A percentile compares a stretch with the other conserved stretches of the same genome.
Conservation (phyloP, 2,113 vertebrate species). For the Ctenomys sociabilis region DNA sequence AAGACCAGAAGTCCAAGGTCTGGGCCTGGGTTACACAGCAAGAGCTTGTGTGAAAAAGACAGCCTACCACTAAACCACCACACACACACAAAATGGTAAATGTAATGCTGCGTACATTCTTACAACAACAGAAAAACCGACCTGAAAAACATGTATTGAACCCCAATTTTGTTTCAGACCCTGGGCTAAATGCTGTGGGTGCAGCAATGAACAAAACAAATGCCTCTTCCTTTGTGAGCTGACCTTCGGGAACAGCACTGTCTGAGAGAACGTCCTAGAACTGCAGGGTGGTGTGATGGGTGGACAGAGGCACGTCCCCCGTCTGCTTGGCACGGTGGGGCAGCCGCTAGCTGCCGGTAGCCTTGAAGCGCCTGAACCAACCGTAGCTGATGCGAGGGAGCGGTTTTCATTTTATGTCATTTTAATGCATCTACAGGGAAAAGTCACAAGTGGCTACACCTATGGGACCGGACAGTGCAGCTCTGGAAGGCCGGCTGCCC, state of each 20-base stretch:
- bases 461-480: fast-evolving
- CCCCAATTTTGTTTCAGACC: not conserved
- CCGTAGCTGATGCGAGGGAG: not conserved
- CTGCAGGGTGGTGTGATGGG: not conserved
- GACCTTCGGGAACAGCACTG: not conserved
- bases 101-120: not conserved
- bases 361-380: not conserved
- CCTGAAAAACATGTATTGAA: no score
- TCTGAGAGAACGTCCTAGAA: not conserved
- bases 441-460: no score
- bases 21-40: not conserved
- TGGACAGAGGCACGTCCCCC: fast-evolving
- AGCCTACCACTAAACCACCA: not conserved
- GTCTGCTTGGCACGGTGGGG: not conserved
- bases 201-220: not conserved
- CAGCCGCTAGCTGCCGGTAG: not conserved
- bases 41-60: not conserved
- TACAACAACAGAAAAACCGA: not conserved
- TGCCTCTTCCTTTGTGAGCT: not conserved
- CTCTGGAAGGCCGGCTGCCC: not conserved
- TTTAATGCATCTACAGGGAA: not conserved
- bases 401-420: not conserved
- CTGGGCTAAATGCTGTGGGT: fast-evolving
- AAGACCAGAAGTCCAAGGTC: not conserved
- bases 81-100: not conserved